Evolutionary conservation across 2,888 invertebrate genomes (phyloP).

Genomic region (Eueremaeus valkanovi): DNA sequence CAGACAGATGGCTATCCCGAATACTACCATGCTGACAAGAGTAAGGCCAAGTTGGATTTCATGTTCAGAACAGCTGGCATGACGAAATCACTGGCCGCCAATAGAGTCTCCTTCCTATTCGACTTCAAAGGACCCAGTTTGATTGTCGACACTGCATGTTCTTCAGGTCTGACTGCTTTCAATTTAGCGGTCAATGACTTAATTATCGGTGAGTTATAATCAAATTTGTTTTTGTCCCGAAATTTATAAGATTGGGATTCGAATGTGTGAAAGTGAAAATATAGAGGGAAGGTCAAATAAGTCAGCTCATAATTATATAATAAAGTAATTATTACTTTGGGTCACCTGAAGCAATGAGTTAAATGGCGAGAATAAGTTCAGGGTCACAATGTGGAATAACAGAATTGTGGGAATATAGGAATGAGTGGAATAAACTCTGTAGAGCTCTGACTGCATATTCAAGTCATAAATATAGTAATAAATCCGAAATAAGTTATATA

Average conservation of each 20-base stretch:
- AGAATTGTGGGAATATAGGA: too few species aligned
- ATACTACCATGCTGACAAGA: slow-evolving; percentile 54
- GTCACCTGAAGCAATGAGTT: too few species aligned
- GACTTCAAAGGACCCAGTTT: slow-evolving; percentile 81
- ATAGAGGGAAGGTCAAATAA: too few species aligned
- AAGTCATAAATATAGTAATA: neutral
- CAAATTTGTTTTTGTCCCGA: too few species aligned
- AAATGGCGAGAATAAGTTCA: too few species aligned
- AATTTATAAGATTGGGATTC: too few species aligned
- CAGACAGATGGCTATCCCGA: slow-evolving; percentile 77
- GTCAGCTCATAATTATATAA: too few species aligned
- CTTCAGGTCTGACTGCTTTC: slow-evolving; percentile 85
- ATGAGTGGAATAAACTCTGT: slow-evolving; percentile 59
- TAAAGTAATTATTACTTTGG: too few species aligned
- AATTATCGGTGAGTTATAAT: slow-evolving; percentile 64
- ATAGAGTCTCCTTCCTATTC: slow-evolving; percentile 86
- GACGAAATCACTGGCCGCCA: slow-evolving; percentile 83
- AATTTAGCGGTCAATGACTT: slow-evolving; percentile 78
- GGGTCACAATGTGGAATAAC: too few species aligned
- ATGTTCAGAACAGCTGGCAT: slow-evolving; percentile 85
- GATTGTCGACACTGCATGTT: slow-evolving; percentile 94
- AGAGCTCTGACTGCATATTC: neutral
- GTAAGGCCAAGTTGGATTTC: slow-evolving; percentile 63
- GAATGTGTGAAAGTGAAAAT: too few species aligned
- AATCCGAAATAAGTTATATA: slow-evolving; percentile 55